phyloP scores from a whole-genome alignment of 2,113 vertebrate genomes.

The Muscicapa adusta region DNA sequence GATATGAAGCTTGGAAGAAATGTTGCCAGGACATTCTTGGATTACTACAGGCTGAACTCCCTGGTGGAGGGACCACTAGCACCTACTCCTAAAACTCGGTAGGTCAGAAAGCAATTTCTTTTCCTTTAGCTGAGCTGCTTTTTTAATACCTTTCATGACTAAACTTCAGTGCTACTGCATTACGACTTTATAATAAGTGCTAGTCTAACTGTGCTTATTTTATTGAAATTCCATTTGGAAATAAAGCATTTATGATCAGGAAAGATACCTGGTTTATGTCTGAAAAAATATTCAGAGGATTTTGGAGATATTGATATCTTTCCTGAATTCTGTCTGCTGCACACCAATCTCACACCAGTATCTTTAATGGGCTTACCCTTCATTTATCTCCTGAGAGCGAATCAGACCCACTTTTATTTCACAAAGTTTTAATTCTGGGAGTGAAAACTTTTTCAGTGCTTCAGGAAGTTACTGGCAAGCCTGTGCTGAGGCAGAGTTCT shows the following conservation, averaged over 20 bases:
- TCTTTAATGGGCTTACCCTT: slow-evolving; percentile 44
- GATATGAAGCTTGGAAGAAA: slow-evolving; percentile 97
- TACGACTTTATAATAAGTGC: slow-evolving; percentile 21
- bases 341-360: slow-evolving; percentile 28
- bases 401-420: slow-evolving; percentile 9
- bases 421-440: slow-evolving; percentile 19
- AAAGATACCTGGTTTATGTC: slow-evolving; percentile 47
- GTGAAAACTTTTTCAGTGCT: background rate
- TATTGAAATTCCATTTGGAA: slow-evolving; percentile 54
- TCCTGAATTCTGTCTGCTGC: slow-evolving; percentile 19
- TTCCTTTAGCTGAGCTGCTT: background rate
- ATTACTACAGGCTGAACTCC: slow-evolving; percentile 91
- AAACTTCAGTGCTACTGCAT: slow-evolving; percentile 13
- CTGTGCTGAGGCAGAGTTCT: background rate
- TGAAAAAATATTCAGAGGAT: slow-evolving; percentile 50
- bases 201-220: slow-evolving; percentile 41
- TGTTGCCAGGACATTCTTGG: slow-evolving; percentile 92
- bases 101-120: slow-evolving; percentile 54
- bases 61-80: slow-evolving; percentile 75
- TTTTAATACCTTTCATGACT: slow-evolving; percentile 33
- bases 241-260: slow-evolving; percentile 45
- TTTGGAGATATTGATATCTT: slow-evolving; percentile 41
- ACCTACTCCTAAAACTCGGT: slow-evolving; percentile 74
- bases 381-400: slow-evolving; percentile 30
- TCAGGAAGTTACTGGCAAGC: background rate